These are phyloP conservation scores for Hartigia nigra DNA, from an alignment of 2,888 invertebrate species.

Conservation along the genomic window DNA sequence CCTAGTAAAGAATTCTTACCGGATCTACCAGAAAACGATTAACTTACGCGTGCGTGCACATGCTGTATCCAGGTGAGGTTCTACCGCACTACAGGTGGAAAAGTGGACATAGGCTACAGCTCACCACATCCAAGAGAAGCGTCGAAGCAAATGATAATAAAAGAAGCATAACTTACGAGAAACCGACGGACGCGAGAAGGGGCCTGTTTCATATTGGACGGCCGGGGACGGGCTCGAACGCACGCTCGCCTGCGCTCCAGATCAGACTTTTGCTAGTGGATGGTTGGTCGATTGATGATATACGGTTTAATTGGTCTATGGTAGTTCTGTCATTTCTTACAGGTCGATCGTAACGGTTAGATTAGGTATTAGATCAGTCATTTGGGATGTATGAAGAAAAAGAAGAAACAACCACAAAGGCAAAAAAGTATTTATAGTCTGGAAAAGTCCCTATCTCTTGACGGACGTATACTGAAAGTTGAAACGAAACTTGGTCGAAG, in stretches of 20 bases:
- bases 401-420: neutral
- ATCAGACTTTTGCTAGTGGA: constrained; percentile 56
- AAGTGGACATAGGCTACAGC: constrained; percentile 23
- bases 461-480: constrained; percentile 20
- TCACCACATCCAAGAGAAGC: constrained; percentile 62
- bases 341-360: neutral
- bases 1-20: neutral
- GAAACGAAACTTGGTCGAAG: constrained; percentile 12
- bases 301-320: constrained; percentile 3
- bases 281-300: constrained; percentile 18
- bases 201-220: constrained; percentile 48
- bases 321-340: neutral
- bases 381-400: neutral
- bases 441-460: constrained; percentile 17
- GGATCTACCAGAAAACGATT: neutral
- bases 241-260: constrained; percentile 61
- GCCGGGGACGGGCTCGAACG: constrained; percentile 54
- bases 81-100: constrained; percentile 18
- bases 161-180: constrained; percentile 67
- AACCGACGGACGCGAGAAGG: constrained; percentile 63
- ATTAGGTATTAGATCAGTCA: neutral
- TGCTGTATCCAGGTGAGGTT: constrained; percentile 32
- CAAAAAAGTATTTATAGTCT: neutral
- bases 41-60: constrained; percentile 43
- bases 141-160: constrained; percentile 67